A percentile compares a stretch with the other conserved stretches of the same genome.
phyloP scores from a whole-genome alignment of 2,888 invertebrate species.

The Spodoptera exigua region DNA sequence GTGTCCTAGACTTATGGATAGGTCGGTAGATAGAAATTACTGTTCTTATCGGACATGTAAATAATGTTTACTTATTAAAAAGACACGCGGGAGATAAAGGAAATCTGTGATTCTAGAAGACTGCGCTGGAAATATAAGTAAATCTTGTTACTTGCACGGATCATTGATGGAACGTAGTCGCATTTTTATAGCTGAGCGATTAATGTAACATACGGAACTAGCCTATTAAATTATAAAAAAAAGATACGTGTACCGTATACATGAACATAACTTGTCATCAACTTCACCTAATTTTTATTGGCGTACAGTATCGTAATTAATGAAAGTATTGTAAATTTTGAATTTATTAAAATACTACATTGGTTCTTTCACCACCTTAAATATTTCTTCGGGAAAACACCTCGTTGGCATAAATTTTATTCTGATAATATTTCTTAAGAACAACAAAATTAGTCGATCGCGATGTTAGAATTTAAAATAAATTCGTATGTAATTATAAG shows the following conservation, averaged over 20 bases:
- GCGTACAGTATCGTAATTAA: neutral
- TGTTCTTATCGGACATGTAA: constrained; percentile 24
- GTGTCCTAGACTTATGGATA: constrained; percentile 12
- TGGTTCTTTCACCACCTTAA: too few species aligned
- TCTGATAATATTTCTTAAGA: too few species aligned
- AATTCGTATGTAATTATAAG: neutral
- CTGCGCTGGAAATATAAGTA: constrained; percentile 27
- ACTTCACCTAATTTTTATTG: neutral
- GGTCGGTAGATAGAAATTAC: constrained; percentile 20
- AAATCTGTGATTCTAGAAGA: constrained; percentile 52
- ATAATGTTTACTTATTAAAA: constrained; percentile 30
- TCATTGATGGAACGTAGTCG: constrained; percentile 10
- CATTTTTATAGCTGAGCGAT: constrained; percentile 1
- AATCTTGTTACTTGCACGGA: constrained; percentile 15
- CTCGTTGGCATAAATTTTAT: too few species aligned
- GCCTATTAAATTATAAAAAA: constrained; percentile 12
- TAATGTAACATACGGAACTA: neutral
- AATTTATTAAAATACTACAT: too few species aligned
- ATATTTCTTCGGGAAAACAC: too few species aligned
- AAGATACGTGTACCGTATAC: neutral
- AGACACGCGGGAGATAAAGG: constrained; percentile 40
- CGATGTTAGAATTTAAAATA: neutral
- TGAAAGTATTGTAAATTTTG: too few species aligned
- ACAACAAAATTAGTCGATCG: too few species aligned
- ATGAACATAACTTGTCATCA: neutral